phyloP scores from a whole-genome alignment of 2,888 invertebrate genomes.

The Ennomos erosarius region DNA sequence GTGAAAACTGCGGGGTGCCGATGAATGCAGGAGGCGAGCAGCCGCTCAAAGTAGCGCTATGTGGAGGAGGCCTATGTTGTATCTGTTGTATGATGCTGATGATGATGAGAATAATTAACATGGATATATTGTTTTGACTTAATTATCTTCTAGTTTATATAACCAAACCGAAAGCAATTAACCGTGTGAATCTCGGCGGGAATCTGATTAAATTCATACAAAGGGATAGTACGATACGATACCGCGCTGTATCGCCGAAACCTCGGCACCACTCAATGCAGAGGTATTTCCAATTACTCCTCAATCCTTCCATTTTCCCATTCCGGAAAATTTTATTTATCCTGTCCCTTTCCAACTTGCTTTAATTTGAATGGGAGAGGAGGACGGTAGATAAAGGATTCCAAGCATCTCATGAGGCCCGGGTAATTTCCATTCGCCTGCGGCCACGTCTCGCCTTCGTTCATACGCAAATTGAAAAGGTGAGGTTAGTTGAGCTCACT shows the following conservation, averaged over 20 bases:
- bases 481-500: slow-evolving; percentile 55
- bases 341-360: slow-evolving; percentile 59
- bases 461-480: slow-evolving; percentile 77
- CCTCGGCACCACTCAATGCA: slow-evolving; percentile 77
- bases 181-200: slow-evolving; percentile 57
- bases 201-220: slow-evolving; percentile 79
- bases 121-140: no score
- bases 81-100: no score
- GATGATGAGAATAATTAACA: no score
- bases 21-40: no score
- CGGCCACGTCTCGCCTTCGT: slow-evolving; percentile 70
- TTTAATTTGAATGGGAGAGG: slow-evolving; percentile 50
- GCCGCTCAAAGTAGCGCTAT: no score
- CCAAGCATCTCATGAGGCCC: slow-evolving; percentile 68
- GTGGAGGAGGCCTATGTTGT: no score
- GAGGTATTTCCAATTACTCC: slow-evolving; percentile 85
- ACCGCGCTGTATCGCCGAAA: slow-evolving; percentile 67
- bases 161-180: slow-evolving; percentile 64
- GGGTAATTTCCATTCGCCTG: slow-evolving; percentile 80
- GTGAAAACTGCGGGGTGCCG: no score
- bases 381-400: slow-evolving; percentile 58
- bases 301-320: slow-evolving; percentile 81
- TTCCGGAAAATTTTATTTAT: slow-evolving; percentile 72
- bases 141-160: background rate
- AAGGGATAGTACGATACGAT: slow-evolving; percentile 68